Percentiles rank a stretch among this genome's conserved stretches.
Evolutionary conservation across 2,113 vertebrate species (phyloP).

Genomic region (Equus quagga): DNA sequence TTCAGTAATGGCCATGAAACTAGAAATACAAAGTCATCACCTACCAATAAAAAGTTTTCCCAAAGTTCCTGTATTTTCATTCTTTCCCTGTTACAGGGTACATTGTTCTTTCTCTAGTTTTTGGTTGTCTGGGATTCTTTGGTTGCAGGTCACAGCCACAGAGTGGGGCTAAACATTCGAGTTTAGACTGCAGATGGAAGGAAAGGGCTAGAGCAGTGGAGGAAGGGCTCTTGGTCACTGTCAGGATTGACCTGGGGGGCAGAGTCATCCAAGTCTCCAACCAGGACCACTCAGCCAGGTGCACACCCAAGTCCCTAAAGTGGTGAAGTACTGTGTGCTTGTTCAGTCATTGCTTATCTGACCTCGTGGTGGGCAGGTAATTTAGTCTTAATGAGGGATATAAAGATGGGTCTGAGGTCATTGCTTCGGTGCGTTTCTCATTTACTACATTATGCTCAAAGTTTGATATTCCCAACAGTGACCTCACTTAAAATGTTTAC

Average conservation of each 20-base stretch:
- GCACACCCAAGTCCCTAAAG: too few species aligned
- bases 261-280: background rate
- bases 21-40: background rate
- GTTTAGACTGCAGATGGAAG: background rate
- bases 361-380: background rate
- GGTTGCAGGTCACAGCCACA: background rate
- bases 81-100: too few species aligned
- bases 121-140: background rate
- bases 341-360: background rate
- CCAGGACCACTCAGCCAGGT: background rate
- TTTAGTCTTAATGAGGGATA: background rate
- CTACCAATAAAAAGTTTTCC: background rate
- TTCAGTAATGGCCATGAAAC: background rate
- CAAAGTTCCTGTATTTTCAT: too few species aligned
- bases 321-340: background rate
- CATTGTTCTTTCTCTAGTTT: background rate
- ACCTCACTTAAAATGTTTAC: background rate
- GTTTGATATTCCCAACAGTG: background rate
- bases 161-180: too few species aligned
- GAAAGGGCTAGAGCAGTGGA: background rate
- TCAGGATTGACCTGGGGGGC: background rate
- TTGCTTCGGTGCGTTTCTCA: background rate
- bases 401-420: background rate
- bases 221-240: background rate
- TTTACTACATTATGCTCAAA: background rate